Evolutionary conservation across 2,797 vertebrate species (phyloP).

Genomic region (Momotus momota): DNA sequence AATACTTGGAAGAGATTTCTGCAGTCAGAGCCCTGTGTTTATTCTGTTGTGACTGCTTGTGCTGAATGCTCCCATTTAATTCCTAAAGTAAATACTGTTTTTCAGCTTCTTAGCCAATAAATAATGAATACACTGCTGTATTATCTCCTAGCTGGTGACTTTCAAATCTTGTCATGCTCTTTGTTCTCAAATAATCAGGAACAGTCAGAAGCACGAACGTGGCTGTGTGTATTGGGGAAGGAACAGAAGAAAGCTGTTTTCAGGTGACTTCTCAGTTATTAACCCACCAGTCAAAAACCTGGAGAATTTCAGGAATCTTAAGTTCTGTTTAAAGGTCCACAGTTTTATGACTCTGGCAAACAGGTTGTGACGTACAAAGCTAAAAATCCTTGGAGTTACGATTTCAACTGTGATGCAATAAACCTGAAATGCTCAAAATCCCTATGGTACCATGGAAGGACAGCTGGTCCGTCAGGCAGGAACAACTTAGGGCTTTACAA

Average conservation of each 20-base stretch:
- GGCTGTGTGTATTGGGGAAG: not conserved
- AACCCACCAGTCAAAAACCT: not conserved
- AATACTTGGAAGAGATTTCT: conserved; percentile 25
- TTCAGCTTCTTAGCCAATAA: conserved; percentile 25
- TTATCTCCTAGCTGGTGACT: not conserved
- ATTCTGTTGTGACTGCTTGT: not conserved
- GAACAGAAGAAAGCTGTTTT: not conserved
- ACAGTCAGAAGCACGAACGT: not conserved
- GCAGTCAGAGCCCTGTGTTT: not conserved
- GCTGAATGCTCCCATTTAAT: conserved; percentile 39
- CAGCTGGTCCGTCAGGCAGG: not conserved
- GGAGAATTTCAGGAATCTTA: not conserved
- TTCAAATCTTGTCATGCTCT: not conserved
- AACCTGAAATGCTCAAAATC: not conserved
- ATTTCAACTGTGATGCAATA: not conserved
- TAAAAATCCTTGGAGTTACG: not conserved
- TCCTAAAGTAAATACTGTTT: conserved; percentile 43
- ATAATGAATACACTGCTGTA: conserved; percentile 2
- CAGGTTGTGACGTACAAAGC: not conserved
- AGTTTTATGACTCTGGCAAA: not conserved
- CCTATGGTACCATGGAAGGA: not conserved
- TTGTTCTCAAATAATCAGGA: conserved; percentile 20
- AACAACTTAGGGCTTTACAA: not conserved
- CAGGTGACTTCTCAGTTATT: not conserved
- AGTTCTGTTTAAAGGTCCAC: not conserved